These are phyloP conservation scores for Porites divaricata DNA, from an alignment of 92 coral and sea anemone genomes.

Conservation along the genomic window DNA sequence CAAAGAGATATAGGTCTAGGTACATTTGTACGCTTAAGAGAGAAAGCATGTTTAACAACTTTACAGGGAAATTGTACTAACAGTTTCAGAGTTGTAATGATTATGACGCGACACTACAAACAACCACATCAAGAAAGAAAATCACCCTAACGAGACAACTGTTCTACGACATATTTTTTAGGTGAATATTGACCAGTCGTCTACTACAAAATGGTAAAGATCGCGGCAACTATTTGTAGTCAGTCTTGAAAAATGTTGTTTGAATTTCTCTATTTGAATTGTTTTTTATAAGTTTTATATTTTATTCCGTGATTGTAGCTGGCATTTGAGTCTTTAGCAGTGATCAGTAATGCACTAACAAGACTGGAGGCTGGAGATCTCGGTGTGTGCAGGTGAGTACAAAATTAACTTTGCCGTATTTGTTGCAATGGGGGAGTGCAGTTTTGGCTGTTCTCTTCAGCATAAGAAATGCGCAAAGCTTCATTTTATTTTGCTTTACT, in stretches of 20 bases:
- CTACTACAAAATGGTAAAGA: no score
- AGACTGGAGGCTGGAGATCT: conserved; percentile 95
- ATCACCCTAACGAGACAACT: neutral
- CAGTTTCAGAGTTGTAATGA: no score
- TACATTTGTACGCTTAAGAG: neutral
- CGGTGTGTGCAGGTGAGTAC: conserved; percentile 90
- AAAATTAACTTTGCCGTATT: no score
- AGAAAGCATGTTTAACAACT: neutral
- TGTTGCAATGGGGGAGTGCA: no score
- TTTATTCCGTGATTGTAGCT: conserved; percentile 54
- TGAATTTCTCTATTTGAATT: neutral
- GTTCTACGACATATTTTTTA: neutral
- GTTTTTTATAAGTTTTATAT: neutral
- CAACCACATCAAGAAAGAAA: neutral
- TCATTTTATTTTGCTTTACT: no score
- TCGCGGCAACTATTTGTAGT: no score
- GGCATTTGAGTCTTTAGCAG: conserved; percentile 96
- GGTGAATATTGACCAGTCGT: no score
- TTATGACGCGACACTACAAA: neutral
- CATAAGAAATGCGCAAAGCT: no score
- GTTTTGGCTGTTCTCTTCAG: no score
- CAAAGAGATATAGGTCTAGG: no score
- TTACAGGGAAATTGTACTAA: neutral
- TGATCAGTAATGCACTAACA: conserved; percentile 94
- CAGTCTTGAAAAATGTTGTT: neutral